A percentile compares a stretch with the other conserved stretches of the same genome.
Conservation (phyloP, 1,140 invertebrate species). For the Listronotus oregonensis region DNA sequence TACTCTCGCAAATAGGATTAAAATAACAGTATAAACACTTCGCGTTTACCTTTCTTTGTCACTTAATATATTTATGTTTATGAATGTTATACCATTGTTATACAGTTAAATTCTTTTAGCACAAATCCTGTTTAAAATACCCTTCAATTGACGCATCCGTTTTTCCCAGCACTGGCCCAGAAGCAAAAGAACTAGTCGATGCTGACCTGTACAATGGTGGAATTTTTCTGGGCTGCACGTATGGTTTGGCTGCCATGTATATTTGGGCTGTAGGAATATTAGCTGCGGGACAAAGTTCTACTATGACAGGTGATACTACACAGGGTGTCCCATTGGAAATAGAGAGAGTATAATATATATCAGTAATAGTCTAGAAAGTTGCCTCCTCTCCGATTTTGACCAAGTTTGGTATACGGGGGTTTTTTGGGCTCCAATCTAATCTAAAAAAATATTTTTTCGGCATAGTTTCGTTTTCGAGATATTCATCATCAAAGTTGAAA, state of each 20-base stretch:
- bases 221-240: constrained; percentile 84
- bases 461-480: too few relatives aligned
- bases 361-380: too few relatives aligned
- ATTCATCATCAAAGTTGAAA: too few relatives aligned
- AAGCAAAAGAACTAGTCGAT: constrained; percentile 64
- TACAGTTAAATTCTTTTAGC: constrained; percentile 16
- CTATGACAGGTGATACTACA: constrained; percentile 72
- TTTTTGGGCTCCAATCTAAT: too few relatives aligned
- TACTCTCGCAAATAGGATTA: too few relatives aligned
- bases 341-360: too few relatives aligned
- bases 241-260: constrained; percentile 81
- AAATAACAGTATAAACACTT: too few relatives aligned
- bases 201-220: constrained; percentile 85
- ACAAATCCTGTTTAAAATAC: constrained; percentile 34
- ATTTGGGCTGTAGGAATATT: constrained; percentile 92
- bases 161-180: constrained; percentile 54
- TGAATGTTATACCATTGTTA: neutral
- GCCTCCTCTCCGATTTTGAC: too few relatives aligned
- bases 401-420: too few relatives aligned
- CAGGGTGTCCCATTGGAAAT: too few relatives aligned
- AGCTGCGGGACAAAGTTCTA: constrained; percentile 91
- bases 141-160: constrained; percentile 44
- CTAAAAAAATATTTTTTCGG: too few relatives aligned
- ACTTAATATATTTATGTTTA: neutral
- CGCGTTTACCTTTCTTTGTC: too few relatives aligned